Evolutionary conservation across 2,888 invertebrate genomes (phyloP).

Genomic region (Osedax fenrisi): DNA sequence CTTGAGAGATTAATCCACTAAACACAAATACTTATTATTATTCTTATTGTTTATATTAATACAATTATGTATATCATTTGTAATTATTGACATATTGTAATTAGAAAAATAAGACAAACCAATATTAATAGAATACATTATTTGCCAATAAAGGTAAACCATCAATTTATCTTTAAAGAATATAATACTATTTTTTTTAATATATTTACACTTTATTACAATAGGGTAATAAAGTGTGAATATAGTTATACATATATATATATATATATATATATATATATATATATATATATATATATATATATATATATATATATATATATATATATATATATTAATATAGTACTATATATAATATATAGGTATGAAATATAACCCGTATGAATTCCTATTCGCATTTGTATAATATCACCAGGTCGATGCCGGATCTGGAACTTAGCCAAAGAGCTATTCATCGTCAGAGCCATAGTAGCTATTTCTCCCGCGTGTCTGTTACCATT

Average conservation of each 20-base stretch:
- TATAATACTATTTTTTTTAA: too few relatives aligned
- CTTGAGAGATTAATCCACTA: too few relatives aligned
- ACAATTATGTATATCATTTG: too few relatives aligned
- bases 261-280: not conserved
- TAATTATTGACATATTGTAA: too few relatives aligned
- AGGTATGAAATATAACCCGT: conserved; percentile 28
- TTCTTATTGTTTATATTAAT: too few relatives aligned
- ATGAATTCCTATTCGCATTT: conserved; percentile 35
- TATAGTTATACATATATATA: not conserved
- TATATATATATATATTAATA: not conserved
- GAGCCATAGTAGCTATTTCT: conserved; percentile 35
- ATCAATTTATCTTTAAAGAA: too few relatives aligned
- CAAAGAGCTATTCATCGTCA: conserved; percentile 33
- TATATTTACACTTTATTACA: too few relatives aligned
- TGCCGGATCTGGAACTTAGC: conserved; percentile 33
- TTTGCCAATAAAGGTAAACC: too few relatives aligned
- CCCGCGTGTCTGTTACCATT: conserved; percentile 34
- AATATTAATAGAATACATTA: too few relatives aligned
- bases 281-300: not conserved
- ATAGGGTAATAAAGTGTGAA: too few relatives aligned
- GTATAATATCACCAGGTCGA: conserved; percentile 31
- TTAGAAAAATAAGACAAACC: too few relatives aligned
- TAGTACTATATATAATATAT: not conserved
- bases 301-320: not conserved
- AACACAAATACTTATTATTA: too few relatives aligned